Evolutionary conservation across 2,888 invertebrate species (phyloP), one percentile per base, ranked within the genome.

Genomic region (Rotaria macrura): DNA sequence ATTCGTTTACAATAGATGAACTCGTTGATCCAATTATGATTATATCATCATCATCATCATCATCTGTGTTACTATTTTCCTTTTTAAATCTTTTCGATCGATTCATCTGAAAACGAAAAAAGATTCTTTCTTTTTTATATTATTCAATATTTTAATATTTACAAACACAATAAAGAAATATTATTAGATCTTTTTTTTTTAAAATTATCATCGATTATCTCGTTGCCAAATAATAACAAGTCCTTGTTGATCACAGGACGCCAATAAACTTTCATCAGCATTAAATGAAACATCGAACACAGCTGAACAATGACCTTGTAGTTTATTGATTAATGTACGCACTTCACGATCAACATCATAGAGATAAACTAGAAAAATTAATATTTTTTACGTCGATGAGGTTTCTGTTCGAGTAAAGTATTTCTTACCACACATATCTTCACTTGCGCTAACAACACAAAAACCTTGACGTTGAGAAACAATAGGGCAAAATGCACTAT

Each of bases 201-300:
- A n/a, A n/a, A 49, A 49, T 14, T 49, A 65, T 65, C 17, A 65
- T 65, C 65, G 29, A 65, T 34, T n/a, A 74, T 74, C 43, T 2
- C 74, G 74, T 23, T 74, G 74, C 74, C 74, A 74, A 3, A 74
- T 5, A 12, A 74, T 74, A 38, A 74, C 74, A 1, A 74, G n/a
- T n/a, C 74, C 74, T 88, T 94, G 93, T 85, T 94, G 92, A 92
- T 95, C 95, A 90, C 94, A 94, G 52, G 95, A 94, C 65, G 95
- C 95, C 87, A 95, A 92, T 88, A 95, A 92, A 89, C 94, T 94
- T 92, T 95, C 95, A 91, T 95, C 95, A 91, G 95, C 95, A 91
- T 95, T 95, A 91, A 95, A 95, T 88, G 94, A 94, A 49, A 95
- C 94, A 85, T 95, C 94, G 38, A 95, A 91, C 85, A 95, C 94